Percentiles rank a stretch among this genome's conserved stretches.
Conservation (phyloP, 2,888 invertebrate genomes). For the Drosophila longiperda region DNA sequence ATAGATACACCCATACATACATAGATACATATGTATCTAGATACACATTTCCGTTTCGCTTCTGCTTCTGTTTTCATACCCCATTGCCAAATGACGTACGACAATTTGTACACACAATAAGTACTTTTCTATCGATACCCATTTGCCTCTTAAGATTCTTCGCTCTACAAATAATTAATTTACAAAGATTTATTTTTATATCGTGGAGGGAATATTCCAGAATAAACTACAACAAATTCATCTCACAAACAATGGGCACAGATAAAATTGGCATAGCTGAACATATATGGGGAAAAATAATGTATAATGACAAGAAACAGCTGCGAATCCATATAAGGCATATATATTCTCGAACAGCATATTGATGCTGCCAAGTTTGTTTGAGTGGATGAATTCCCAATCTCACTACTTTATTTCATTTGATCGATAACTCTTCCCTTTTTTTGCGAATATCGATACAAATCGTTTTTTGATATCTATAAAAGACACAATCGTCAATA, state of each 20-base stretch:
- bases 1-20: conserved; percentile 2
- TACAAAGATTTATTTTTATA: neutral
- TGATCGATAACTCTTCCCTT: neutral
- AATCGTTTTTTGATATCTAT: neutral
- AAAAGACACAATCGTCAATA: neutral
- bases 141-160: neutral
- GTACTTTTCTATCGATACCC: conserved; percentile 13
- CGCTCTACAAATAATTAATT: neutral
- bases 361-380: neutral
- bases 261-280: neutral
- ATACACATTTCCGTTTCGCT: conserved; percentile 34
- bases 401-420: neutral
- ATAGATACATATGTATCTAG: conserved; percentile 5
- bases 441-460: neutral
- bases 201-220: conserved; percentile 1
- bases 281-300: neutral
- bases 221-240: neutral
- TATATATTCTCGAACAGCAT: neutral
- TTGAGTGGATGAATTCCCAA: neutral
- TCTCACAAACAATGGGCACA: neutral
- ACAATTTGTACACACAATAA: conserved; percentile 2
- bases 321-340: neutral
- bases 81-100: conserved; percentile 43
- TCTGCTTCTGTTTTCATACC: conserved; percentile 23
- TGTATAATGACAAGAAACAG: neutral